Percentiles rank a stretch among this genome's conserved stretches.
phyloP scores from a whole-genome alignment of 2,113 vertebrate genomes.

The Vulpes vulpes region DNA sequence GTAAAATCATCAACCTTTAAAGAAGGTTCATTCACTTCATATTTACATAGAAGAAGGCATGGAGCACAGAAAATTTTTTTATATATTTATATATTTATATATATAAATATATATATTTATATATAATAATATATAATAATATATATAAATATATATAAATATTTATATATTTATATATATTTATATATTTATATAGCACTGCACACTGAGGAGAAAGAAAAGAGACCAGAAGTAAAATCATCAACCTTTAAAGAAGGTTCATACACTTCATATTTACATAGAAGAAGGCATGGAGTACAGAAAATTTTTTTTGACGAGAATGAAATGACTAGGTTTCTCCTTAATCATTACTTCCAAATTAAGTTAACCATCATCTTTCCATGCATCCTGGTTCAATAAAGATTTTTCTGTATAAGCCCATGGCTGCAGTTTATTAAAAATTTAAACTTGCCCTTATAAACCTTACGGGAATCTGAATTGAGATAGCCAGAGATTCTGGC shows the following conservation, averaged over 20 bases:
- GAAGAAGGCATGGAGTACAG: not conserved
- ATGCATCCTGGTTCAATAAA: not conserved
- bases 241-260: not conserved
- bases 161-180: not conserved
- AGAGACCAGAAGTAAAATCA: not conserved
- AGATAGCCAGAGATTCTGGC: conserved; percentile 43
- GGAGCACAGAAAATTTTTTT: not conserved
- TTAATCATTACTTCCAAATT: conserved; percentile 10
- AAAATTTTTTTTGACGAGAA: not conserved
- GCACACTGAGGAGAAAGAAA: not conserved
- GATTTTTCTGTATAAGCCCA: conserved; percentile 3
- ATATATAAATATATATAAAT: too few relatives aligned
- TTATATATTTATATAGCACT: not conserved
- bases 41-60: too few relatives aligned
- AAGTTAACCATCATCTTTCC: not conserved
- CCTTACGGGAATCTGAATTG: conserved; percentile 50
- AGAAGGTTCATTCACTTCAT: not conserved
- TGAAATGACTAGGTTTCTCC: not conserved
- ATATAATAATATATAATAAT: too few relatives aligned
- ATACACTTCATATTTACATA: not conserved
- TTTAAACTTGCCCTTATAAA: conserved; percentile 61
- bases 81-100: too few relatives aligned
- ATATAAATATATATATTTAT: too few relatives aligned
- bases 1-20: not conserved
- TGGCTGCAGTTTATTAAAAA: conserved; percentile 31